Evolutionary conservation across 2,888 invertebrate species (phyloP).

Genomic region (Cylloceria caligata): DNA sequence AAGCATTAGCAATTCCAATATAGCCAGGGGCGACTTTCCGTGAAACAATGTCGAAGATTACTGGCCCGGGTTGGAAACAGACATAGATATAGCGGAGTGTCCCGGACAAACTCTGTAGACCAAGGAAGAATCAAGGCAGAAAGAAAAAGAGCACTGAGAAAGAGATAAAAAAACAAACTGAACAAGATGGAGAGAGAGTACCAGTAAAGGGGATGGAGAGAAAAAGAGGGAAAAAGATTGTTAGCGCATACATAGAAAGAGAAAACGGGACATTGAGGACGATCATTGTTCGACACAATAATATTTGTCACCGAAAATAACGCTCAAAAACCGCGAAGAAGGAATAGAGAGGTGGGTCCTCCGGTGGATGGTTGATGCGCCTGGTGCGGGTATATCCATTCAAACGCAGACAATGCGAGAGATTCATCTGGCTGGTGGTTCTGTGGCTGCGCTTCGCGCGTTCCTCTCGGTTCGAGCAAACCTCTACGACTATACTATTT

Average conservation of each 20-base stretch:
- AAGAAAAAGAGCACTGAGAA: constrained; percentile 10
- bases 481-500: constrained; percentile 52
- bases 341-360: constrained; percentile 66
- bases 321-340: constrained; percentile 75
- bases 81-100: constrained; percentile 48
- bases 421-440: constrained; percentile 82
- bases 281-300: constrained; percentile 84
- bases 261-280: constrained; percentile 78
- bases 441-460: constrained; percentile 61
- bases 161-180: constrained; percentile 33
- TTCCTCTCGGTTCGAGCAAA: constrained; percentile 61
- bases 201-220: constrained; percentile 39
- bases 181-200: constrained; percentile 32
- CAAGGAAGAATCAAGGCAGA: constrained; percentile 58
- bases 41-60: constrained; percentile 70
- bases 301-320: constrained; percentile 84
- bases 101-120: constrained; percentile 59
- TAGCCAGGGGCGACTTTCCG: constrained; percentile 79
- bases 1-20: constrained; percentile 81
- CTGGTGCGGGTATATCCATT: constrained; percentile 73
- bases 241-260: constrained; percentile 45
- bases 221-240: constrained; percentile 50
- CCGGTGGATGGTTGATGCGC: constrained; percentile 49
- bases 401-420: constrained; percentile 73
- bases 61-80: constrained; percentile 59